Evolutionary conservation across 2,113 vertebrate genomes (phyloP).

Genomic region (Tauraco erythrolophus): DNA sequence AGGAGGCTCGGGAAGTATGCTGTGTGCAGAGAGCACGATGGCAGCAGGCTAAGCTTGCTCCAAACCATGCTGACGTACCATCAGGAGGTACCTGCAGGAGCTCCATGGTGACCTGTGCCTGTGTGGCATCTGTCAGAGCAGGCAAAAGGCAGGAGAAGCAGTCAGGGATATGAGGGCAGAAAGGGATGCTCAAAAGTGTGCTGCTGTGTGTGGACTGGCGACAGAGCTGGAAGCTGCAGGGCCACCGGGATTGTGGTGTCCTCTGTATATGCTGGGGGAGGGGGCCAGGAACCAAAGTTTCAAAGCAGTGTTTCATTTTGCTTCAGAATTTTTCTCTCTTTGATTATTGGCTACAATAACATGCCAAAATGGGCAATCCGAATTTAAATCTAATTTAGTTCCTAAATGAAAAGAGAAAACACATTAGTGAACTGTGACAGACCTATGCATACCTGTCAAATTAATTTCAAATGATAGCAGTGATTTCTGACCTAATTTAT

Average conservation of each 20-base stretch:
- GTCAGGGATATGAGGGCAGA: background rate
- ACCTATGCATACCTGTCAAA: background rate
- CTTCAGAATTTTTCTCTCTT: background rate
- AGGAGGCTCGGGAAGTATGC: background rate
- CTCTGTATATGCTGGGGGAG: rapidly evolving
- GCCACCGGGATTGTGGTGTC: background rate
- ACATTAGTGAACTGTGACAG: background rate
- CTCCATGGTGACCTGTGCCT: background rate
- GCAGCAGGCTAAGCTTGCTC: background rate
- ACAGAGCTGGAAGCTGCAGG: background rate
- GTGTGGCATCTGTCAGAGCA: background rate
- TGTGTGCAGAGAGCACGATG: rapidly evolving
- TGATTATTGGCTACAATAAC: background rate
- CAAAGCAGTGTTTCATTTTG: background rate
- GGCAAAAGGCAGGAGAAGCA: background rate
- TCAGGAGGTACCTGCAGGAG: background rate
- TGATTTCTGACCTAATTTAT: background rate
- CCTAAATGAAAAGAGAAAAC: background rate
- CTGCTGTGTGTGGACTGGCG: background rate
- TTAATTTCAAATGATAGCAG: background rate
- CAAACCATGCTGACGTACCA: background rate
- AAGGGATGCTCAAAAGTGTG: background rate
- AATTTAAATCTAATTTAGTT: background rate
- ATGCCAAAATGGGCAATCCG: background rate
- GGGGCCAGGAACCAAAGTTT: background rate